Percentiles rank a stretch among this genome's conserved stretches.
Evolutionary conservation across 2,888 invertebrate species (phyloP).

Genomic region (Agrilus biguttatus): DNA sequence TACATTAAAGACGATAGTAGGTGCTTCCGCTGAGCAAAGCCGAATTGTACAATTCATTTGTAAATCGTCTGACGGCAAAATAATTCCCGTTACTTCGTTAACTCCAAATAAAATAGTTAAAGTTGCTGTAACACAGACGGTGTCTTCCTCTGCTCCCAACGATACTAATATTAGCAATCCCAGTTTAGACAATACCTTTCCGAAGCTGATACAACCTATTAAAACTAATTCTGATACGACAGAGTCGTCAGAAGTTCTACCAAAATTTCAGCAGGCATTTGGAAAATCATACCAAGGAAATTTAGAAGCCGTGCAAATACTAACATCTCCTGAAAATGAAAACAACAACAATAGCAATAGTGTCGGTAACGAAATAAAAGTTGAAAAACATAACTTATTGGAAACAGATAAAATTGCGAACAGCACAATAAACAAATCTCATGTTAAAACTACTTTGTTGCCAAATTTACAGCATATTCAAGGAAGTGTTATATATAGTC

Average conservation of each 20-base stretch:
- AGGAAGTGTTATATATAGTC: constrained; percentile 56
- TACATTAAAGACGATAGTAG: constrained; percentile 13
- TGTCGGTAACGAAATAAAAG: constrained; percentile 3
- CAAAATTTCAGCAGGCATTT: constrained; percentile 68
- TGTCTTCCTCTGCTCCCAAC: constrained; percentile 11
- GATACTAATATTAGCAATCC: constrained; percentile 33
- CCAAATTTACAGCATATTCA: constrained; percentile 46
- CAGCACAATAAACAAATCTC: constrained; percentile 25
- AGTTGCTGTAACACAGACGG: constrained; percentile 22
- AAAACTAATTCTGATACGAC: constrained; percentile 21
- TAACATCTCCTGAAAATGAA: constrained; percentile 6
- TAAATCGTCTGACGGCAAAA: constrained; percentile 45
- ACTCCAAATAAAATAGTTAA: constrained; percentile 40
- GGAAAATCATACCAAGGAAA: constrained; percentile 48
- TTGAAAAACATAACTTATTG: too few species aligned
- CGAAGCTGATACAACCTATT: constrained; percentile 36
- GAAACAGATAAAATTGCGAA: constrained; percentile 9
- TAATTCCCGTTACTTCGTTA: constrained; percentile 40
- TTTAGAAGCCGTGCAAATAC: constrained; percentile 6
- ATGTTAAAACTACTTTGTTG: constrained; percentile 34
- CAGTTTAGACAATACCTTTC: constrained; percentile 40
- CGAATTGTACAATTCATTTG: constrained; percentile 45
- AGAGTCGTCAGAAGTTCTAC: constrained; percentile 35
- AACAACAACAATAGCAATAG: constrained; percentile 17
- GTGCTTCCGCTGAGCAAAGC: constrained; percentile 19